Evolutionary conservation across 2,888 invertebrate species (phyloP), one percentile per base, ranked within the genome.

Genomic region (Hirtodrosophila alboralis): DNA sequence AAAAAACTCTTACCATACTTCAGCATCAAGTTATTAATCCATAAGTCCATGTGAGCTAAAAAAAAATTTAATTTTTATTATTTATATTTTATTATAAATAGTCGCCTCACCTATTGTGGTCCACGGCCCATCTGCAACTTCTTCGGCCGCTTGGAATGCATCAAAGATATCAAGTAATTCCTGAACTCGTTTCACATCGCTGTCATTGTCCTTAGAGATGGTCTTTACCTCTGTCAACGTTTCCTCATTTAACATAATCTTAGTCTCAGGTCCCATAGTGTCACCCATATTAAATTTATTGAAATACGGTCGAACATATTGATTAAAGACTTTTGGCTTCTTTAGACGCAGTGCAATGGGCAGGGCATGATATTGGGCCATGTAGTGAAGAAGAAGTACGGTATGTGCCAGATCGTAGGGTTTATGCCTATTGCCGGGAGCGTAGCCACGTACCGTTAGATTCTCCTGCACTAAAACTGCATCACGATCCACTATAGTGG

Each of bases 21-120:
- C 9, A 93, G 88, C 91, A 93, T 91, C 1, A 93, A 90, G 67
- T 93, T 93, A 75, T 93, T 93, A 9, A 92, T 91, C 93, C 93
- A 93, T 44, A 92, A 91, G 80, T 93, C 93, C 0, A 91, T 89
- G 67, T 93, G 93, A 41, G 27, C 69, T 69, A 14, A 8, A 14
- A 34, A 18, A 9, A 36, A 21, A 10, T 28, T 8, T 4, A 9
- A n/a, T 18, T 18, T 18, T 5, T 4, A 2, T 18, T 18, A 5
- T 2, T 18, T 18, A 1, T 4, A 18, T 18, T 18, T 0, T 4
- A 18, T 18, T 3, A 18, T 0, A 18, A 5, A 1, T 18, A 3
- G 18, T 18, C 1, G 2, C n/a, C 5, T 2, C 41, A 1, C 91
- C 89, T 13, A 93, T 90, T 0, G 92, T 92, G 1, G 91, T 91